Evolutionary conservation across 2,888 invertebrate species (phyloP).

Genomic region (Pecten maximus): DNA sequence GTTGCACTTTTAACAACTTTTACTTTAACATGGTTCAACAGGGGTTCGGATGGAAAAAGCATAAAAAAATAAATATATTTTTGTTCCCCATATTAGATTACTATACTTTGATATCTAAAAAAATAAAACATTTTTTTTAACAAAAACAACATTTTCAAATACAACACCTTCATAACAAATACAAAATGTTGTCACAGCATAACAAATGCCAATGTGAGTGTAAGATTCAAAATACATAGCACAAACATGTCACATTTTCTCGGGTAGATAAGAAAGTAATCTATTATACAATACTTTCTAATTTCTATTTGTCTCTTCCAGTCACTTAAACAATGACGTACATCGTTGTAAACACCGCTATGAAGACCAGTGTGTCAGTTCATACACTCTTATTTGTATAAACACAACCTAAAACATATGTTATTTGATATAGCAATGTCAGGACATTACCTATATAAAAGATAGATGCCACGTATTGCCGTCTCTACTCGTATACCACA

Average conservation of each 20-base stretch:
- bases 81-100: background rate
- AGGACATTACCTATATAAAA: too few relatives aligned
- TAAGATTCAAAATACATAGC: background rate
- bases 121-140: background rate
- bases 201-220: background rate
- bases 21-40: too few relatives aligned
- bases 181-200: background rate
- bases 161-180: too few relatives aligned
- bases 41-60: background rate
- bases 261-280: background rate
- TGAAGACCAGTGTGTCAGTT: too few relatives aligned
- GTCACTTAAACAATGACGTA: too few relatives aligned
- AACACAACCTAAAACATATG: background rate
- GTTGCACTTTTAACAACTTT: too few relatives aligned
- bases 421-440: too few relatives aligned
- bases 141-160: background rate
- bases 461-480: too few relatives aligned
- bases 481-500: too few relatives aligned
- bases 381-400: too few relatives aligned
- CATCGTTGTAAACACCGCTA: background rate
- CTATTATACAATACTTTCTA: background rate
- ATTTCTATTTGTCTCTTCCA: background rate
- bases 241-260: background rate
- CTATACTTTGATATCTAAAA: background rate
- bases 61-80: background rate